Conservation (phyloP, 2,113 vertebrate genomes). For the Irena cyanogastra region DNA sequence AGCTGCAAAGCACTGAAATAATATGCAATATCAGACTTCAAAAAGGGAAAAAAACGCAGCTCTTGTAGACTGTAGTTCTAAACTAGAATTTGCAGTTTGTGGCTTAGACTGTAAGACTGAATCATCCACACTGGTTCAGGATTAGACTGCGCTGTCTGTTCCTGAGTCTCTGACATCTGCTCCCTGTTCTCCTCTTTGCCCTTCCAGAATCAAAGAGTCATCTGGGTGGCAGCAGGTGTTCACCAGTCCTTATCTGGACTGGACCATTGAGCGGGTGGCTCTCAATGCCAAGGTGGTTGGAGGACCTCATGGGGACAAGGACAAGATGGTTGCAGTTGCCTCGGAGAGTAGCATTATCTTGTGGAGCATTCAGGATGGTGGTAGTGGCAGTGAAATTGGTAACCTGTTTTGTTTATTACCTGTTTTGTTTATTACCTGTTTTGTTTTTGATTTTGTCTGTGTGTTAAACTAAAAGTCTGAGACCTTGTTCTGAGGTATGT, state of each 20-base stretch:
- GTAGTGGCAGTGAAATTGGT: conserved; percentile 94
- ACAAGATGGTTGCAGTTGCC: conserved; percentile 97
- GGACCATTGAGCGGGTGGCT: conserved; percentile 92
- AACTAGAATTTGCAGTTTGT: background rate
- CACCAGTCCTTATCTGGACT: conserved; percentile 91
- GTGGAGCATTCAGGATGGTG: conserved; percentile 96
- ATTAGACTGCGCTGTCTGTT: background rate
- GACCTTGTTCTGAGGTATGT: background rate
- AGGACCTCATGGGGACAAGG: conserved; percentile 95
- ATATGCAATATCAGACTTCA: background rate
- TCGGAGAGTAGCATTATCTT: conserved; percentile 93
- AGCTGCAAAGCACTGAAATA: background rate
- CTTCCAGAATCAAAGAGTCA: conserved; percentile 90
- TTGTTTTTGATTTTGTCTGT: background rate
- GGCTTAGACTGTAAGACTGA: background rate
- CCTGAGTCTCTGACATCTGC: background rate
- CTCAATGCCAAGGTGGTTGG: conserved; percentile 98
- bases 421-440: background rate
- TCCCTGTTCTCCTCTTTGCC: background rate
- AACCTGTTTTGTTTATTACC: background rate
- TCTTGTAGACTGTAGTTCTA: background rate
- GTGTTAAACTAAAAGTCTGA: background rate
- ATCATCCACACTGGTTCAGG: background rate
- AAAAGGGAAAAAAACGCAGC: background rate
- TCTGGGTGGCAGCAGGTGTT: conserved; percentile 98